Base-by-base conservation (phyloP, 2,888 invertebrate genomes). In the Epinotia ramella region DNA sequence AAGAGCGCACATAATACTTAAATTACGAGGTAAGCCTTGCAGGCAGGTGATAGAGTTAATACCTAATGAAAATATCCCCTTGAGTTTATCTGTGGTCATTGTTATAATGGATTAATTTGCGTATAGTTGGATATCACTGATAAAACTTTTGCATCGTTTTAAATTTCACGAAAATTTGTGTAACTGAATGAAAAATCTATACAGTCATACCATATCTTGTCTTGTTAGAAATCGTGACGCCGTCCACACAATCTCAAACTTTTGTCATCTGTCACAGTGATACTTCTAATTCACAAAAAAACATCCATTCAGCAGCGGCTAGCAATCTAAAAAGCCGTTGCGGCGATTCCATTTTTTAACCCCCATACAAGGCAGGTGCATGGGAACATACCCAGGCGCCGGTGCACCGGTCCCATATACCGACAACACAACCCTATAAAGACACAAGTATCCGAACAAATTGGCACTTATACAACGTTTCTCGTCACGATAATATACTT, bases 401-500 rank as follows among this genome's bases (percentile, higher is more conserved):
- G 66, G 18, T 57, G 57, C 71, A 71, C 76, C 71, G 76, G 71
- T 72, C 71, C 56, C 76, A 67, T 72, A 67, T 76, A 66, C 67
- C 71, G 46, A 67, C 66, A 2, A n/a, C 62, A 16, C 28, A 65
- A 13, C 16, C 40, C 62, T 49, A 62, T 72, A 72, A 72, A 33
- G 76, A 67, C 72, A 28, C 56, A 76, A 67, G 63, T 63, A 62
- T 40, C 16, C 16, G n/a, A 60, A 67, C 56, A 72, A 67, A 60
- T 67, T 57, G 33, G 33, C 13, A 40, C n/a, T 53, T 33, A 63
- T 63, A 76, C 60, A 57, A 72, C 76, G 46, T 71, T 76, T 56
- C 44, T 57, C 44, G 63, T 46, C 20, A 28, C 6, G 84, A 81
- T 84, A 80, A 81, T 82, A 82, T 84, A 80, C 82, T 83, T 87